Percentiles rank a stretch among this genome's conserved stretches.
Evolutionary conservation across 1,140 invertebrate species (phyloP).

Genomic region (Sycophila sp.): DNA sequence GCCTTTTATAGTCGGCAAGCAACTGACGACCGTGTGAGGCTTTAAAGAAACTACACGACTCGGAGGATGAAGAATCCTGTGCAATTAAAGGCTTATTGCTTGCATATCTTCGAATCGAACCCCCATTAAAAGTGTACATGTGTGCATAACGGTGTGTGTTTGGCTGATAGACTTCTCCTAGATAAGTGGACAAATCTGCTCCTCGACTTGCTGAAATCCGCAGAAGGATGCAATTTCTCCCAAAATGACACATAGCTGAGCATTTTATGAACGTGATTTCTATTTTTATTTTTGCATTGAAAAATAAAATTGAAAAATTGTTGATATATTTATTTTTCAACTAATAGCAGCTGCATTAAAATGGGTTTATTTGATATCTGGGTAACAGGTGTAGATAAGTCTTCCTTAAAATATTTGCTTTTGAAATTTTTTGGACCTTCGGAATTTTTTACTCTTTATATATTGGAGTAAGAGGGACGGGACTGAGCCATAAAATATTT

Average conservation of each 20-base stretch:
- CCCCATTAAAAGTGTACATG: constrained; percentile 54
- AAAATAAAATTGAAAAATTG: too few relatives aligned
- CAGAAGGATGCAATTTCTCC: too few relatives aligned
- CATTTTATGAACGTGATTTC: too few relatives aligned
- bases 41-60: constrained; percentile 55
- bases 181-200: too few relatives aligned
- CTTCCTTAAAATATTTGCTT: too few relatives aligned
- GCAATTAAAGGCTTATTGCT: constrained; percentile 68
- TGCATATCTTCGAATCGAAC: constrained; percentile 67
- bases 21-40: constrained; percentile 47
- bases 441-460: neutral
- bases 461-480: constrained; percentile 28
- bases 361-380: too few relatives aligned
- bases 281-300: too few relatives aligned
- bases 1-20: constrained; percentile 63
- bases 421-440: neutral
- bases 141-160: constrained; percentile 51
- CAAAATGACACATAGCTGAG: too few relatives aligned
- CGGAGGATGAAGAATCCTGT: constrained; percentile 64
- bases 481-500: constrained; percentile 35
- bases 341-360: too few relatives aligned
- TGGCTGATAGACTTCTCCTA: constrained; percentile 56
- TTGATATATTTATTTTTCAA: too few relatives aligned
- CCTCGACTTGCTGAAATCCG: too few relatives aligned
- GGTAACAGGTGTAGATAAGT: too few relatives aligned